These are phyloP conservation scores for Rhodinocichla rosea DNA, from an alignment of 2,113 vertebrate species.

Conservation along the genomic window DNA sequence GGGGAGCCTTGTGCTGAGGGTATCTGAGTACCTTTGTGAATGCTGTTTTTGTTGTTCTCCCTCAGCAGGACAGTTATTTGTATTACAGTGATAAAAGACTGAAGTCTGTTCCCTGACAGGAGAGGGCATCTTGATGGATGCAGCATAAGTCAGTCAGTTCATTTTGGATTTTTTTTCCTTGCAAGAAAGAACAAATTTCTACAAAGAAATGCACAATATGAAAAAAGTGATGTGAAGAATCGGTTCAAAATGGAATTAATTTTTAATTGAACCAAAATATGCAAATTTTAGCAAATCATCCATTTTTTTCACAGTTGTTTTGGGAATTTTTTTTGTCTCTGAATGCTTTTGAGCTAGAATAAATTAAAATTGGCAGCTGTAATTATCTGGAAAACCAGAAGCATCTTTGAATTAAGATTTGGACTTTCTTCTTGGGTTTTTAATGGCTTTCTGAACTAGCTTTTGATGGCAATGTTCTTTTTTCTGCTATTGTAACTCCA, in stretches of 20 bases:
- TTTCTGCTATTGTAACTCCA: neutral
- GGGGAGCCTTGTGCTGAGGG: neutral
- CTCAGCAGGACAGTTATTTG: neutral
- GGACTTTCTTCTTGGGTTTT: neutral
- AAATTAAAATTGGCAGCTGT: neutral
- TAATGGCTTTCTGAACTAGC: neutral
- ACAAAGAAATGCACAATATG: neutral
- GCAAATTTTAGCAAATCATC: neutral
- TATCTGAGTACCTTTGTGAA: neutral
- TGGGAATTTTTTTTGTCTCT: neutral
- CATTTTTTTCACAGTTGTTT: neutral
- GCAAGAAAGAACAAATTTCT: neutral
- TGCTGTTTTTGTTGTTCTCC: neutral
- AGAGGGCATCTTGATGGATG: constrained; percentile 24
- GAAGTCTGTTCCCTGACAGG: constrained; percentile 3
- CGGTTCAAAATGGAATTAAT: neutral
- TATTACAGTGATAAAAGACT: constrained; percentile 7
- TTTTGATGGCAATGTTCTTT: neutral
- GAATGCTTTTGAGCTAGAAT: neutral
- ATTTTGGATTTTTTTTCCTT: neutral
- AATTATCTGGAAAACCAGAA: neutral
- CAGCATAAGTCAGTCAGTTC: neutral
- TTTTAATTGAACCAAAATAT: neutral
- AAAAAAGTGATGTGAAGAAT: neutral
- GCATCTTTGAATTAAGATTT: neutral